Percentiles rank a stretch among this genome's conserved stretches.
phyloP scores from a whole-genome alignment of 1,140 invertebrate genomes.

The Ips nitidus region DNA sequence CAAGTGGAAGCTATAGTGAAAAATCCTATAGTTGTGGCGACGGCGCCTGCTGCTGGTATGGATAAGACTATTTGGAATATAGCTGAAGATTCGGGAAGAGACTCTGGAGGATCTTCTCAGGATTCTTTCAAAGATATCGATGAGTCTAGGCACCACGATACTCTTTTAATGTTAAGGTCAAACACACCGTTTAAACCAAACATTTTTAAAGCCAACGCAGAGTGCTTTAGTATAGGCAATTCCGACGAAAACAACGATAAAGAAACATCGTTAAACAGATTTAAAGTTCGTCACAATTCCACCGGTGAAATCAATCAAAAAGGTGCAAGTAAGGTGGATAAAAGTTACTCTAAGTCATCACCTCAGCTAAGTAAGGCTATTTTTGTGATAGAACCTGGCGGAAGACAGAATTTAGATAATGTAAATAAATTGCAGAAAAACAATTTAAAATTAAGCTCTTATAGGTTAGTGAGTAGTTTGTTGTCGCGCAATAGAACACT shows the following conservation, averaged over 20 bases:
- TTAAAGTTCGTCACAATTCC: background rate
- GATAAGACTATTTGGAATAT: constrained; percentile 53
- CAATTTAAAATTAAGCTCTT: constrained; percentile 27
- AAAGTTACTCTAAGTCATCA: constrained; percentile 40
- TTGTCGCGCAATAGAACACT: constrained; percentile 33
- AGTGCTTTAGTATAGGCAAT: constrained; percentile 29
- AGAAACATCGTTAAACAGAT: background rate
- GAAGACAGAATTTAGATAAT: constrained; percentile 49
- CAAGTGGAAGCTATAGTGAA: constrained; percentile 42
- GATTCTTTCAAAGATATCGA: constrained; percentile 37
- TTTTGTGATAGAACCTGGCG: constrained; percentile 41
- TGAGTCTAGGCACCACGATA: constrained; percentile 24
- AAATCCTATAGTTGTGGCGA: constrained; percentile 51
- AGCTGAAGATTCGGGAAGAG: constrained; percentile 46
- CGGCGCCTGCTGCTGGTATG: constrained; percentile 50
- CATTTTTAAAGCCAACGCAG: constrained; percentile 29
- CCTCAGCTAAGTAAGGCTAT: constrained; percentile 42
- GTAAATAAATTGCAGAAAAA: background rate
- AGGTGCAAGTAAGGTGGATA: background rate
- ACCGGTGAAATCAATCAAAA: constrained; percentile 6
- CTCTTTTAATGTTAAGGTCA: constrained; percentile 32
- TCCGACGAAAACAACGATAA: constrained; percentile 37
- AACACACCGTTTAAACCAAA: constrained; percentile 32
- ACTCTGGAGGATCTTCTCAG: constrained; percentile 39
- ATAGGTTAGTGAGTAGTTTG: constrained; percentile 30